These are phyloP conservation scores for Harpegnathos saltator DNA, from an alignment of 1,140 invertebrate genomes.

Conservation along the genomic window DNA sequence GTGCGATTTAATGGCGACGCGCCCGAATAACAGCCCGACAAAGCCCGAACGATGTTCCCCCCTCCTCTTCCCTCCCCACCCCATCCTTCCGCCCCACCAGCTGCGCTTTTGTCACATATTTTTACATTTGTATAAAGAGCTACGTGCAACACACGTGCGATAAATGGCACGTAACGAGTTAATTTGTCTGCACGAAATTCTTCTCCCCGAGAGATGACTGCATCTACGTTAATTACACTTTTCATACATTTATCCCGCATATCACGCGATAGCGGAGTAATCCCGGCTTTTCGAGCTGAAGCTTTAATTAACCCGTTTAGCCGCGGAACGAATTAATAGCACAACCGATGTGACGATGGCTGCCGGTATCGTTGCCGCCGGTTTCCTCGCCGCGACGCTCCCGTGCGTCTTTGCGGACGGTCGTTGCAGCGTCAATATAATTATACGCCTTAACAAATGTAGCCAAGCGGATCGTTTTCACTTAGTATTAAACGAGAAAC, in stretches of 20 bases:
- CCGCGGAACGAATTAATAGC: not conserved
- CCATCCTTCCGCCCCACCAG: too few relatives aligned
- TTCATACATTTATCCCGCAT: constrained; percentile 2
- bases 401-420: not conserved
- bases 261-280: not conserved
- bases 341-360: not conserved
- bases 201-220: not conserved
- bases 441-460: not conserved
- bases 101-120: not conserved
- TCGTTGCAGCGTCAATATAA: not conserved
- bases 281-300: not conserved
- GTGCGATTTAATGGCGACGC: not conserved
- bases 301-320: constrained; percentile 12
- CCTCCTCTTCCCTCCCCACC: too few relatives aligned
- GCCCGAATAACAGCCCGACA: not conserved
- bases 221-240: not conserved
- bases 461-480: not conserved
- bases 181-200: not conserved
- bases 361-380: not conserved
- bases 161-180: not conserved
- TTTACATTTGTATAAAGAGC: not conserved
- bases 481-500: not conserved
- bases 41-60: too few relatives aligned
- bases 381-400: not conserved
- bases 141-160: too few relatives aligned